Base-by-base conservation (phyloP, 2,113 vertebrate genomes). In the Cavia porcellus region DNA sequence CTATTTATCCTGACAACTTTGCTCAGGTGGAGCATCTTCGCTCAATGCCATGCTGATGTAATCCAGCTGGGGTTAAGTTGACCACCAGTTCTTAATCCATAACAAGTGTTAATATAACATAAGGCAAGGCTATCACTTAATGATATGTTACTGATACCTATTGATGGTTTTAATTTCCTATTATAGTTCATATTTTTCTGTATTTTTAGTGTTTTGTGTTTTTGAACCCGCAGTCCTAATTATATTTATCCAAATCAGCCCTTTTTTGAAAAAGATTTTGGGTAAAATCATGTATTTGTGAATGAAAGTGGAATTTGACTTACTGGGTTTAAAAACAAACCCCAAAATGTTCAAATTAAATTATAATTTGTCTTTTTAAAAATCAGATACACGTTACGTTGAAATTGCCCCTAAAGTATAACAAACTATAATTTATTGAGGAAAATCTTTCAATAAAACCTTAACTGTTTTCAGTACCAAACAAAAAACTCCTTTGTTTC, bases 141-240 rank as follows among this genome's bases (percentile, higher is more conserved):
- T 96, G 45, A 81, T 55, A 12, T 32, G 52, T 66, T 86, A 83
- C 61, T 94, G 87, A 62, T 77, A 68, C 32, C 45, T 97, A 3
- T 50, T 72, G 11, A 59, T 97, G 42, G 30, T 32, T 94, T 94
- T 96, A 92, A 42, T 89, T 91, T 89, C 17, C 83, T 47, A 89
- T 77, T 94, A 47, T 64, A 90, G 86, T 86, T 57, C 17, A 11
- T 83, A 17, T 70, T 92, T 86, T 90, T 70, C 24, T 89, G 30
- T 90, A 32, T 94, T 95, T 9, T 52, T 68, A 92, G 45, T 83
- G 15, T 59, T 96, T 86, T 83, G 19, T 88, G 22, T 81, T 61
- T 30, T 80, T 87, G 22, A 42, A 79, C 50, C 32, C 6, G 42
- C 59, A 52, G 25, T 64, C 47, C 8, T 66, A 75, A 88, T 87